Evolutionary conservation across 2,113 vertebrate species (phyloP).

Genomic region (Apaloderma vittatum): DNA sequence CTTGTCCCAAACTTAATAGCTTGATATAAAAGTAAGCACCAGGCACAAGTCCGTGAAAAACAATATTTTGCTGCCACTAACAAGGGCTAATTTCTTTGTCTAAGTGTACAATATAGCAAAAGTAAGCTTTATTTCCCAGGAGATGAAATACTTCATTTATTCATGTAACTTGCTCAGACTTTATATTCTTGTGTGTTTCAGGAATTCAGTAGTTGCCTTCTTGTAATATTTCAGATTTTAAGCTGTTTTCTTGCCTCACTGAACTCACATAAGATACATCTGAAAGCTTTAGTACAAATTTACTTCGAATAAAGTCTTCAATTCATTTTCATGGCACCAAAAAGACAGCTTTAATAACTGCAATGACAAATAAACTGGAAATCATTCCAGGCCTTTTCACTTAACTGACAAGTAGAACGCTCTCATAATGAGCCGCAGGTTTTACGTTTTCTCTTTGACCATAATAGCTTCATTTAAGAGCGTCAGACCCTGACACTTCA

Average conservation of each 20-base stretch:
- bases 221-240: constrained; percentile 86
- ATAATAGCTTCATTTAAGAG: constrained; percentile 93
- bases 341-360: constrained; percentile 94
- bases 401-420: constrained; percentile 93
- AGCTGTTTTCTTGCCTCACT: constrained; percentile 88
- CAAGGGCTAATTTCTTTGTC: constrained; percentile 70
- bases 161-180: constrained; percentile 74
- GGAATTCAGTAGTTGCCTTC: constrained; percentile 76
- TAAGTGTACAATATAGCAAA: constrained; percentile 48
- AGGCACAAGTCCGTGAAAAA: constrained; percentile 38
- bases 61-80: constrained; percentile 72
- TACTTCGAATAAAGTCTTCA: constrained; percentile 89
- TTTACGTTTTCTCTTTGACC: constrained; percentile 90
- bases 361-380: constrained; percentile 93
- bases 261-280: constrained; percentile 89
- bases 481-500: constrained; percentile 91
- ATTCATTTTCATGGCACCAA: constrained; percentile 90
- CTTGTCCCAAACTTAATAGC: constrained; percentile 20
- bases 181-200: constrained; percentile 74
- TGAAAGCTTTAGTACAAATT: constrained; percentile 90
- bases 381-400: constrained; percentile 91
- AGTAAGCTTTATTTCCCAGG: constrained; percentile 68
- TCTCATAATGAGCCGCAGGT: constrained; percentile 91
- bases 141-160: constrained; percentile 74
- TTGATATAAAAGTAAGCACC: constrained; percentile 25